Conservation (phyloP, 2,113 vertebrate genomes). For the Lethenteron camtschaticum region DNA sequence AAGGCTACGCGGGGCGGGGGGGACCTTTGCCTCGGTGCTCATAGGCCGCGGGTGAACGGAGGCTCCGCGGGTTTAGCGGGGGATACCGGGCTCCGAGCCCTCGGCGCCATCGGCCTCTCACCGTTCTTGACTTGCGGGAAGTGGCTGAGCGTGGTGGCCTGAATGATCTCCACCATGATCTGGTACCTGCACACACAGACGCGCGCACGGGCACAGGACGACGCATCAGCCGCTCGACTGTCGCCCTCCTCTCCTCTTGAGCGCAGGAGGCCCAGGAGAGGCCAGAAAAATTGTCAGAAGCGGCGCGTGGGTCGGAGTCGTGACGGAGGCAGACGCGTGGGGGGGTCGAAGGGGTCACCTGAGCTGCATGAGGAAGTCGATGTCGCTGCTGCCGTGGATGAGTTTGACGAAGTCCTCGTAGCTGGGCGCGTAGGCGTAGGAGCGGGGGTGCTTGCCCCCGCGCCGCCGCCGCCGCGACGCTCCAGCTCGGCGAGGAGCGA, state of each 20-base stretch:
- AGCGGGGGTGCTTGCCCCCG: conserved; percentile 77
- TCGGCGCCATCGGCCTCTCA: no score
- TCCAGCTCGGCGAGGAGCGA: conserved; percentile 79
- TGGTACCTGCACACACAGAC: conserved; percentile 46
- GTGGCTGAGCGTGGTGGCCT: conserved; percentile 86
- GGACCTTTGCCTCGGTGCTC: no score
- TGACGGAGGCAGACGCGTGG: no score
- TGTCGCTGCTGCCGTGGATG: conserved; percentile 64
- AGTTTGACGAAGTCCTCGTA: conserved; percentile 98
- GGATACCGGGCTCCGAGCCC: no score
- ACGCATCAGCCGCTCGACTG: neutral
- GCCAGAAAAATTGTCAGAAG: neutral
- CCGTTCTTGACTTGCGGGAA: conserved; percentile 71
- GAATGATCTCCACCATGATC: conserved; percentile 94
- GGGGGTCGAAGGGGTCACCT: conserved; percentile 27
- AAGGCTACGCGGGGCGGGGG: no score
- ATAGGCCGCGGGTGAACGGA: no score
- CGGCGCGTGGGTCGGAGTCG: no score
- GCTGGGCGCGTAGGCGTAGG: conserved; percentile 86
- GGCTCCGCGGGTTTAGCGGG: no score
- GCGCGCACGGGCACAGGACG: neutral
- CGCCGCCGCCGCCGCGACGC: conserved; percentile 43
- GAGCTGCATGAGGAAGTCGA: conserved; percentile 90
- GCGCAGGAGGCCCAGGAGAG: neutral
- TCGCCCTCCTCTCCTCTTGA: neutral